These are phyloP conservation scores for Oreotragus oreotragus DNA, from an alignment of 2,113 vertebrate genomes.

Conservation along the genomic window DNA sequence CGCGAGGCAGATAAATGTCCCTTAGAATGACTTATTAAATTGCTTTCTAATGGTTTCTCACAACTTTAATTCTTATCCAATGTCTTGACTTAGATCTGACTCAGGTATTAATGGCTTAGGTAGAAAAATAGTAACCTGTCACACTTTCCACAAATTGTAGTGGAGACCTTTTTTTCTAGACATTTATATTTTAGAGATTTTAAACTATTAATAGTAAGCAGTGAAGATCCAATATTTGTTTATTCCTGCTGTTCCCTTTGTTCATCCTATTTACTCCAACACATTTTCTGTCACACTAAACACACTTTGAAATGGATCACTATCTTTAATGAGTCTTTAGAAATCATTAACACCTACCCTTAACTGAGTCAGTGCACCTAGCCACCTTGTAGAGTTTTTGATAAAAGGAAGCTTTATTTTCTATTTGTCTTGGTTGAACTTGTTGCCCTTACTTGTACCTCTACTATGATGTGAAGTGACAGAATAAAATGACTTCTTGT, in stretches of 20 bases:
- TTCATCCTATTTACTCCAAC: background rate
- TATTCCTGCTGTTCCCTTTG: background rate
- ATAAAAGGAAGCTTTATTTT: background rate
- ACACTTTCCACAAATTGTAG: background rate
- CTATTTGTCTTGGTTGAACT: conserved; percentile 36
- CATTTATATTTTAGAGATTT: background rate
- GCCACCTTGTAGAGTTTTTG: background rate
- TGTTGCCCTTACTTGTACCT: background rate
- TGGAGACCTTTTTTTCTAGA: background rate
- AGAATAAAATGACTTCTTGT: conserved; percentile 30
- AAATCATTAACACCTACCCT: conserved; percentile 34
- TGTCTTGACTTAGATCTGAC: background rate
- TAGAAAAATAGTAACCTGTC: background rate
- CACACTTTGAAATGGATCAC: background rate
- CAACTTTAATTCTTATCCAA: background rate
- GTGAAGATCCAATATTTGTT: background rate
- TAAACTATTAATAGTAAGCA: background rate
- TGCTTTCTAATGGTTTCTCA: background rate
- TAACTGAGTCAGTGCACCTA: background rate
- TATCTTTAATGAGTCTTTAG: conserved; percentile 33
- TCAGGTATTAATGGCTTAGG: background rate
- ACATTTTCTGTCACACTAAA: conserved; percentile 16
- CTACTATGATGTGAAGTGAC: background rate
- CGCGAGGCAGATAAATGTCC: background rate
- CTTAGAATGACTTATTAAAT: background rate